Evolutionary conservation across 2,113 vertebrate genomes (phyloP).

Genomic region (Antigone vipio): DNA sequence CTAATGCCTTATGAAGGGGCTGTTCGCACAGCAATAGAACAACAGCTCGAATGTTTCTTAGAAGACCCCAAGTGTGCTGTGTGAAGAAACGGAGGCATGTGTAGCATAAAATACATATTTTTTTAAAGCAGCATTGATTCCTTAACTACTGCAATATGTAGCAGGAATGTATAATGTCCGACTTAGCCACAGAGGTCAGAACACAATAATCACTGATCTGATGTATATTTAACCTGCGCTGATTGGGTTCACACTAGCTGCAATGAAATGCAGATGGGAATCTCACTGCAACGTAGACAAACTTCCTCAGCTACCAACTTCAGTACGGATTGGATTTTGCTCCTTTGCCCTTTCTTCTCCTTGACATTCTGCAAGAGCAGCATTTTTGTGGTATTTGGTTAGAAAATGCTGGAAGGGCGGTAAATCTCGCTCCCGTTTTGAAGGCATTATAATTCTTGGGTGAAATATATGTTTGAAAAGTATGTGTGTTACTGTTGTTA

Average conservation of each 20-base stretch:
- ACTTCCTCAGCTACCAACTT: not conserved
- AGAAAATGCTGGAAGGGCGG: slow-evolving; percentile 6
- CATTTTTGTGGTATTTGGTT: slow-evolving; percentile 38
- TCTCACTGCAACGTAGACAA: not conserved
- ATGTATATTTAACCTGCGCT: not conserved
- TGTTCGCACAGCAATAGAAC: fast-evolving
- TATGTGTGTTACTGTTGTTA: not conserved
- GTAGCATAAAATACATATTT: not conserved
- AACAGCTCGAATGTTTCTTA: not conserved
- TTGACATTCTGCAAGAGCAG: slow-evolving; percentile 34
- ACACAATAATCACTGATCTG: not conserved
- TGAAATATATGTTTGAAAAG: not conserved
- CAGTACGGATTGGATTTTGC: not conserved
- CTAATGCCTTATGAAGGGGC: not conserved
- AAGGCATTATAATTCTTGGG: not conserved
- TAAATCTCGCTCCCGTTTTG: not conserved
- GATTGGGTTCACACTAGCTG: slow-evolving; percentile 33
- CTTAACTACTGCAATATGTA: not conserved
- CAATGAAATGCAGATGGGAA: slow-evolving; percentile 28
- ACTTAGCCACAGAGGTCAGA: not conserved
- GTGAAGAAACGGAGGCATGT: not conserved
- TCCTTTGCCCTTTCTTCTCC: slow-evolving; percentile 33
- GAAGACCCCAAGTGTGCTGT: not conserved
- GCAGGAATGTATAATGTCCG: slow-evolving; percentile 23
- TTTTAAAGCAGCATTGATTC: not conserved